Base-by-base conservation (phyloP, 2,113 vertebrate genomes). In the Pelmatolapia mariae region DNA sequence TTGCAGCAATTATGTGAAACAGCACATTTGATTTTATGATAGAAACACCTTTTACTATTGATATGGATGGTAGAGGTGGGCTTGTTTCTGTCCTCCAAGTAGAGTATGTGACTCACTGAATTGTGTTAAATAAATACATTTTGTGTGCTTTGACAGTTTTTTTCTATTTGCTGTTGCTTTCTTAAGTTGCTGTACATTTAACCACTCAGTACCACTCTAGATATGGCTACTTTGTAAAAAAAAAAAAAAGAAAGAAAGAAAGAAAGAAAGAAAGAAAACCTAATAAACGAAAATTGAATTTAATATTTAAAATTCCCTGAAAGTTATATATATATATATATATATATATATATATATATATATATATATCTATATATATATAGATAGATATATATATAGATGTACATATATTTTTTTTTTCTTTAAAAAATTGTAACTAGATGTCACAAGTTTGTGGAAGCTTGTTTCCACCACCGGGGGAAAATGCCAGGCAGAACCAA, bases 241-340 rank as follows among this genome's bases (percentile, higher is more conserved):
- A 9, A 4, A 36, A 9, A 16, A 47, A 3, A 10, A 57, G 24
- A 8, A 3, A 2, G 1, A 4, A 0, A 1, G 3, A 53, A 22
- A 40, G 5, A 0, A 6, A 0, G 5, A 7, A 24, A 15, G 2
- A 63, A 66, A 66, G 1, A n/a, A 56, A 26, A 26, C 22, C 54
- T 56, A 66, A 66, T n/a, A 66, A 8, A n/a, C 4, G 0, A 36
- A 66, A 1, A 36, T 19, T 66, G 0, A 12, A 7, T 68, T 22
- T 68, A 15, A 24, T 40, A 36, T 43, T 40, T 24, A 8, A 24
- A 24, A 22, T 71, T 13, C 11, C 12, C 19, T 40, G 6, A 71
- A 40, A 43, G 36, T 6, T 31, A 31, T 40, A 40, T 12, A 40
- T 43, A 12, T 40, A 40, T 12, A 12, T 12, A 12, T 6, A 43